A percentile compares a stretch with the other conserved stretches of the same genome.
These are phyloP conservation scores for Tuberolachnus salignus DNA, from an alignment of 2,888 invertebrate species.

Conservation along the genomic window DNA sequence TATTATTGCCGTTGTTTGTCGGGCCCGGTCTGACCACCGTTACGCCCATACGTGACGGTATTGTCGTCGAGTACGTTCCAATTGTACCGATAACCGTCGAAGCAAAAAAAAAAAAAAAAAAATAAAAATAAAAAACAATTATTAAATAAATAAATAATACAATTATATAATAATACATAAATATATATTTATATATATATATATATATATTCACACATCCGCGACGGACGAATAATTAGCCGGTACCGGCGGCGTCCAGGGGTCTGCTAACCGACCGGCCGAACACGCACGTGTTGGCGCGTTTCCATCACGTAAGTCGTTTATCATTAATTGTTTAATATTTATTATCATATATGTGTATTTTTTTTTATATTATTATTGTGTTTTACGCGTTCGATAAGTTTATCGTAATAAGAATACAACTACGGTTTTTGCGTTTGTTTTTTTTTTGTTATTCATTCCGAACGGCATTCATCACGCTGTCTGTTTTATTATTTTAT, in stretches of 20 bases:
- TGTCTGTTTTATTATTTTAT: neutral
- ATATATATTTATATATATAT: too few species aligned
- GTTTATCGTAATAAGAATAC: neutral
- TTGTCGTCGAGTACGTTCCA: too few species aligned
- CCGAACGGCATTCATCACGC: neutral
- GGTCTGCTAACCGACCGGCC: neutral
- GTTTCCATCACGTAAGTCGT: conserved; percentile 40
- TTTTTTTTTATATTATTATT: neutral
- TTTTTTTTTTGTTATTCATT: conserved; percentile 5
- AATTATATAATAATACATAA: too few species aligned
- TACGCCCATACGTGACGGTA: too few species aligned
- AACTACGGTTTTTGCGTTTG: neutral
- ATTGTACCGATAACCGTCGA: too few species aligned
- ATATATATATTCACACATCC: too few species aligned
- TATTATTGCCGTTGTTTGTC: too few species aligned
- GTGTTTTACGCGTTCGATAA: neutral
- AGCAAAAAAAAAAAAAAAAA: too few species aligned
- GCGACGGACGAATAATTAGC: conserved; percentile 4
- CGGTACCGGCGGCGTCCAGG: conserved; percentile 2
- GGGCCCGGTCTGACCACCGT: too few species aligned
- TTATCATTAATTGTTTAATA: neutral
- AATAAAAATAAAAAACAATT: too few species aligned
- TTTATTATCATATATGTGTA: neutral
- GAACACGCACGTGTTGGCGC: conserved; percentile 40
- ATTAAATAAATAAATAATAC: too few species aligned